Conservation (phyloP, 2,113 vertebrate species). For the Peucedramus taeniatus region DNA sequence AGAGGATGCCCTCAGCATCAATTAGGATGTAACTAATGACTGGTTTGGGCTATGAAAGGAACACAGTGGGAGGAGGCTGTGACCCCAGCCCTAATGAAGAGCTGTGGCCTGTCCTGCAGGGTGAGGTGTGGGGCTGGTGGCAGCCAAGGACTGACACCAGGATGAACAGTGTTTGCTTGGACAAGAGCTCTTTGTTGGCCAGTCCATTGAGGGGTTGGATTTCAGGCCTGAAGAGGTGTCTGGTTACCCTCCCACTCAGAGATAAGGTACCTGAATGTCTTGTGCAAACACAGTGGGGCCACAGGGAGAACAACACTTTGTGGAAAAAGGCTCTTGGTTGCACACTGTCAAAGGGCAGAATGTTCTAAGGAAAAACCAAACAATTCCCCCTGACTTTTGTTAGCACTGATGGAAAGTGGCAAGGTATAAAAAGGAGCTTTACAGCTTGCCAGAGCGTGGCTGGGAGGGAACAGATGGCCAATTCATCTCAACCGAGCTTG, state of each 20-base stretch:
- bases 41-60: not conserved
- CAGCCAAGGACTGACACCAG: not conserved
- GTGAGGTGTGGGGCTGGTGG: rapidly evolving
- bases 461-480: slow-evolving; percentile 75
- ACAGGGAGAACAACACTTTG: not conserved
- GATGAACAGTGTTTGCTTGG: slow-evolving; percentile 13
- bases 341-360: slow-evolving; percentile 9
- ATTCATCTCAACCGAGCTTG: slow-evolving; percentile 73
- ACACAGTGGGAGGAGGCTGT: not conserved
- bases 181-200: slow-evolving; percentile 34
- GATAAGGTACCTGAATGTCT: slow-evolving; percentile 20
- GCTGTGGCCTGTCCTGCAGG: not conserved
- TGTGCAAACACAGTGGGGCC: not conserved
- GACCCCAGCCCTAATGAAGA: not conserved
- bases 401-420: slow-evolving; percentile 65
- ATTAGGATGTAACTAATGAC: not conserved
- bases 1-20: not conserved
- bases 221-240: not conserved
- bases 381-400: slow-evolving; percentile 47
- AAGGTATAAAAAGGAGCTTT: slow-evolving; percentile 64
- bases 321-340: not conserved
- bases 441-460: slow-evolving; percentile 44
- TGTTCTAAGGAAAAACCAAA: slow-evolving; percentile 14
- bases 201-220: not conserved
- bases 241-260: not conserved